Base-by-base conservation (phyloP, 2,113 vertebrate genomes). In the Varanus komodoensis region DNA sequence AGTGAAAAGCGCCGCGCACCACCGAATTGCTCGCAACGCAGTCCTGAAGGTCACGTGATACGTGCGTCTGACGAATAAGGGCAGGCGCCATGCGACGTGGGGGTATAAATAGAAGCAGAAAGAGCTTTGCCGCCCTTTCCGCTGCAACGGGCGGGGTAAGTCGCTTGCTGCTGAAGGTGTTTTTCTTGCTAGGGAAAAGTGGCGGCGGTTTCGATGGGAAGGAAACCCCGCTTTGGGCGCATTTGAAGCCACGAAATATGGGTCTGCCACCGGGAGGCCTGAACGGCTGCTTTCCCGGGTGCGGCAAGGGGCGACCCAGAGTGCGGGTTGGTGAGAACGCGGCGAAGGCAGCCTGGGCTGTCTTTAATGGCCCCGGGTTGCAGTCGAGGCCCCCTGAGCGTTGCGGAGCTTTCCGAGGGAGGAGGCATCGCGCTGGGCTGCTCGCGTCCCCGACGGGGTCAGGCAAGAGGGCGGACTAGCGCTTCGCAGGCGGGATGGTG, bases 51-150 rank as follows among this genome's bases (percentile, higher is more conserved):
- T 48, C 67, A 48, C 50, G n/a, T 27, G 89, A 27, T 3, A 32
- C 3, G 2, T 0, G 84, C 21, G 48, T 21, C 50, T 12, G 57
- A 29, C 32, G 84, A 34, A 19, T 15, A 67, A 57, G 69, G 85
- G 89, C 79, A 69, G 44, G 8, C 15, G 2, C 0, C 6, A 2
- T 32, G 29, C 29, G 11, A 6, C 9, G 15, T 6, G 27, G 0
- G 15, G 12, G 0, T 52, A 82, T 82, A 91, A 87, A 77, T 75
- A 57, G 23, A 38, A 1, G 27, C 1, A 34, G 3, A 1, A 19
- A 0, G 0, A 0, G 0, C 4, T 0, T 0, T 0, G 0, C 17
- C 0, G 6, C 3, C 52, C 74, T 80, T 90, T 81, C 54, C 9
- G 12, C 0, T 1, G 75, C 5, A 8, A 6, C 38, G 34, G 3